phyloP scores from a whole-genome alignment of 2,888 invertebrate species.

The Abscondita cerata region DNA sequence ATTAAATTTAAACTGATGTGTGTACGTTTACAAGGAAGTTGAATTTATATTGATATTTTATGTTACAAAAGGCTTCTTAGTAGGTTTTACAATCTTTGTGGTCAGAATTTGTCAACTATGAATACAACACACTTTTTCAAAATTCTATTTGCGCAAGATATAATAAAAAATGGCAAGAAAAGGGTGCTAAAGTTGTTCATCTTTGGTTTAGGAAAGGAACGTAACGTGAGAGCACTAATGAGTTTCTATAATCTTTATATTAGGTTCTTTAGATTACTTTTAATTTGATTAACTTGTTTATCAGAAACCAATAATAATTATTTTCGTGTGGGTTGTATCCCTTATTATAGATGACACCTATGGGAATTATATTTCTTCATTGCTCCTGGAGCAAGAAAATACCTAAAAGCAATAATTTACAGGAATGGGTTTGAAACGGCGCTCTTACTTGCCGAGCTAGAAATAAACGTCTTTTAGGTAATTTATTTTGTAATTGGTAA shows the following conservation, averaged over 20 bases:
- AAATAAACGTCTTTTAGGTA: conserved; percentile 15
- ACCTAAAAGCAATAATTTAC: conserved; percentile 16
- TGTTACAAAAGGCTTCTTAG: neutral
- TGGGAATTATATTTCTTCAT: conserved; percentile 15
- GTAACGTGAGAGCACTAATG: neutral
- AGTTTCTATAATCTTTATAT: neutral
- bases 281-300: conserved; percentile 9
- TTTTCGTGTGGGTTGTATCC: neutral
- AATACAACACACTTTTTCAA: conserved; percentile 3
- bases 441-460: conserved; percentile 5
- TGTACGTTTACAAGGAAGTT: no score
- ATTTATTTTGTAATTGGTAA: conserved; percentile 27
- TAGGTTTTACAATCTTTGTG: neutral
- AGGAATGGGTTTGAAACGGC: conserved; percentile 12
- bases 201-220: conserved; percentile 1
- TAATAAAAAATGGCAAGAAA: neutral
- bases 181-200: neutral
- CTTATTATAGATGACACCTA: conserved; percentile 4
- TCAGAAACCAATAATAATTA: conserved; percentile 5
- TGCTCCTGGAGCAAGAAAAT: conserved; percentile 15
- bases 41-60: no score
- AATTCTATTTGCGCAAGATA: neutral
- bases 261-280: neutral
- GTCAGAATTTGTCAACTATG: conserved; percentile 3
- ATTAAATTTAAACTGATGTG: no score